Evolutionary conservation across 2,888 invertebrate genomes (phyloP).

Genomic region (Uloborus plumipes): DNA sequence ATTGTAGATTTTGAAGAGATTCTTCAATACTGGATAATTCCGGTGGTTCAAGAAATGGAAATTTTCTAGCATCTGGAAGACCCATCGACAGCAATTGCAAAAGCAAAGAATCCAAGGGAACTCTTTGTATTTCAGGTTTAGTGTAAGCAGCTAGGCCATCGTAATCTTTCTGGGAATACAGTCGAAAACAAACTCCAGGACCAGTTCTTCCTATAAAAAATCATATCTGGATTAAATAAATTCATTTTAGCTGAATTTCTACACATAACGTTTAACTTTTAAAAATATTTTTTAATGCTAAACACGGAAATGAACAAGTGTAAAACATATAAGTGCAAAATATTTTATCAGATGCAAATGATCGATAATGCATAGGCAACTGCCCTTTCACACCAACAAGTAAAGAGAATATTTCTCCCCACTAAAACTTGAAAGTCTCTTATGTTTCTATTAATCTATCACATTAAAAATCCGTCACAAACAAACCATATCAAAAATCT

Average conservation of each 20-base stretch:
- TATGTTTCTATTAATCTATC: too few relatives aligned
- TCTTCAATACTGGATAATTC: conserved; percentile 86
- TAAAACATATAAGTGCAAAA: too few relatives aligned
- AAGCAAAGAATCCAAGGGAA: conserved; percentile 91
- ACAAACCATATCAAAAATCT: too few relatives aligned
- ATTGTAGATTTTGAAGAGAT: conserved; percentile 86
- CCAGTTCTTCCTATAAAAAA: conserved; percentile 75
- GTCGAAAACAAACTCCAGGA: conserved; percentile 93
- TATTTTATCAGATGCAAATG: too few relatives aligned
- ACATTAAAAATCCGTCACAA: too few relatives aligned
- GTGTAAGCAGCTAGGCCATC: conserved; percentile 85
- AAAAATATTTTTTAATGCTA: too few relatives aligned
- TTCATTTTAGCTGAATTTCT: not conserved
- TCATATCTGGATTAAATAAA: not conserved
- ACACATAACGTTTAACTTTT: too few relatives aligned
- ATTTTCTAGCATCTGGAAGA: conserved; percentile 87
- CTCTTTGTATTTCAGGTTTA: conserved; percentile 92
- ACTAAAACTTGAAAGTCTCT: too few relatives aligned
- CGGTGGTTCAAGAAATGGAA: conserved; percentile 97
- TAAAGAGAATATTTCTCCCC: too few relatives aligned
- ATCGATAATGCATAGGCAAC: too few relatives aligned
- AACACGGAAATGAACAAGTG: too few relatives aligned
- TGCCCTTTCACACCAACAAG: too few relatives aligned
- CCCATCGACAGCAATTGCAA: conserved; percentile 95
- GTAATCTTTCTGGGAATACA: conserved; percentile 88